These are phyloP conservation scores for Catharus minimus DNA, from an alignment of 2,113 vertebrate species.

Conservation along the genomic window DNA sequence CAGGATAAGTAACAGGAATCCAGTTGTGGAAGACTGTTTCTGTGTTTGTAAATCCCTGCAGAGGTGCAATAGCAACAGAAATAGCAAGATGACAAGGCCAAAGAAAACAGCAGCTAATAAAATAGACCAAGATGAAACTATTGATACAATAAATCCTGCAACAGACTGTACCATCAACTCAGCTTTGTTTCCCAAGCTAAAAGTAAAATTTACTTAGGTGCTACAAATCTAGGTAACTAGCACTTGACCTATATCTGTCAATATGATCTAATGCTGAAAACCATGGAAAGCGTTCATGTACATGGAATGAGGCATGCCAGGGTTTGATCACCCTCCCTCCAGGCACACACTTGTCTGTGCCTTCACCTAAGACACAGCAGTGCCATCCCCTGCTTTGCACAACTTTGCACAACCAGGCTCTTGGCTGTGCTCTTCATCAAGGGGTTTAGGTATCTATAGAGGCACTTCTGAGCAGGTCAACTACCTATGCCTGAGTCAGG, in stretches of 20 bases:
- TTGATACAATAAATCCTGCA: background rate
- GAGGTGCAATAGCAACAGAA: background rate
- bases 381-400: background rate
- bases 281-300: background rate
- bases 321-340: background rate
- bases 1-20: background rate
- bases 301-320: background rate
- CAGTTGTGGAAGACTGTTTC: background rate
- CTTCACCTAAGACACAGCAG: background rate
- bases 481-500: background rate
- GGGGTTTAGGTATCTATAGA: background rate
- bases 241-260: background rate
- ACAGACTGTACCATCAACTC: background rate
- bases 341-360: rapidly evolving
- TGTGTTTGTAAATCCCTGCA: background rate
- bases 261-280: background rate
- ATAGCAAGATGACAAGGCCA: background rate
- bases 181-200: background rate
- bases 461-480: background rate
- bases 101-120: conserved; percentile 23
- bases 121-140: background rate
- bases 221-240: background rate
- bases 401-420: background rate
- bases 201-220: background rate
- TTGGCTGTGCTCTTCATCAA: background rate